phyloP scores from a whole-genome alignment of 2,113 vertebrate species.

The Istiophorus platypterus region DNA sequence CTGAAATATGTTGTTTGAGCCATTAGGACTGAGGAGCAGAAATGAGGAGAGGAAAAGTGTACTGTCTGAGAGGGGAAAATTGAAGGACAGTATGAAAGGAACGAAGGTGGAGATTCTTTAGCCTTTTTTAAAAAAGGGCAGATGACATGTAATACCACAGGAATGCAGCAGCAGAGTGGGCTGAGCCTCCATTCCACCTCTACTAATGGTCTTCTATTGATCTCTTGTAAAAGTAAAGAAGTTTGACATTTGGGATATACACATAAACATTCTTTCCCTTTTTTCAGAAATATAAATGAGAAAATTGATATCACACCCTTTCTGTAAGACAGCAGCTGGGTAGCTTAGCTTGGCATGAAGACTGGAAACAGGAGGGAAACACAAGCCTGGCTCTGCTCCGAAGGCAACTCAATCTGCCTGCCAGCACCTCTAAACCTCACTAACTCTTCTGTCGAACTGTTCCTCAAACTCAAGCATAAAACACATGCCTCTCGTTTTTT shows the following conservation, averaged over 20 bases:
- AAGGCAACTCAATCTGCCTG: neutral
- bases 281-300: neutral
- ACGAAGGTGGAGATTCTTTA: slow-evolving; percentile 29
- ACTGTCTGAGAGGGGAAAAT: slow-evolving; percentile 27
- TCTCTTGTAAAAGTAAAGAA: neutral
- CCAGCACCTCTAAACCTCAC: neutral
- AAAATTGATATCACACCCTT: neutral
- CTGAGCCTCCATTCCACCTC: slow-evolving; percentile 4
- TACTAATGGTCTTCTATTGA: slow-evolving; percentile 16
- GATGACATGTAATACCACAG: slow-evolving; percentile 40
- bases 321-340: neutral
- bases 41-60: slow-evolving; percentile 10
- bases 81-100: slow-evolving; percentile 12
- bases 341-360: neutral
- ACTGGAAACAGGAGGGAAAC: neutral
- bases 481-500: too few species aligned
- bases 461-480: neutral
- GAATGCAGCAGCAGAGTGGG: slow-evolving; percentile 42
- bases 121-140: slow-evolving; percentile 72
- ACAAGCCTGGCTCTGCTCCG: neutral
- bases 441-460: too few species aligned
- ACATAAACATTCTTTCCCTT: neutral
- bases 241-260: neutral
- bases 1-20: slow-evolving; percentile 45
- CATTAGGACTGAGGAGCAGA: slow-evolving; percentile 56